A percentile compares a stretch with the other conserved stretches of the same genome.
Evolutionary conservation across 2,888 invertebrate species (phyloP).

Genomic region (Lepidochrysops patricia): DNA sequence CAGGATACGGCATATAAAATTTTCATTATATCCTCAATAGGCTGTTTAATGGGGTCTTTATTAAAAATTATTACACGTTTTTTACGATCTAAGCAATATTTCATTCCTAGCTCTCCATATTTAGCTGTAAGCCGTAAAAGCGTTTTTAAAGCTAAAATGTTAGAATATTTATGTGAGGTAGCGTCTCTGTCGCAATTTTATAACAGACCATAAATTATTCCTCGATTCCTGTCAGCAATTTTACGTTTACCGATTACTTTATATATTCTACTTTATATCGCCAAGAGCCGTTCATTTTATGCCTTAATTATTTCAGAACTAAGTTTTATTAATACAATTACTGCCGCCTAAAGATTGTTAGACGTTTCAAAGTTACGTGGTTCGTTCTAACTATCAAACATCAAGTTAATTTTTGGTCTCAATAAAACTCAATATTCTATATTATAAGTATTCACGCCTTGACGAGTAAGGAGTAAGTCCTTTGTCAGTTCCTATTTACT

Average conservation of each 20-base stretch:
- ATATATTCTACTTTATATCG: slow-evolving; percentile 6
- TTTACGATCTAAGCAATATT: slow-evolving; percentile 1
- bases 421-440: no score
- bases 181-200: slow-evolving; percentile 1
- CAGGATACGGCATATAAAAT: not conserved
- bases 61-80: not conserved
- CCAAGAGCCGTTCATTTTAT: not conserved
- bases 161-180: slow-evolving; percentile 2
- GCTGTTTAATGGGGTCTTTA: not conserved
- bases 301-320: not conserved
- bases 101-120: not conserved
- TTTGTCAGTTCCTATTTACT: no score
- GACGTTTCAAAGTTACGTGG: no score
- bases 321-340: no score
- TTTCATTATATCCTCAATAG: not conserved
- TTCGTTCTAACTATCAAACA: not conserved
- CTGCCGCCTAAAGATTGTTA: no score
- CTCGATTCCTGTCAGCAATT: slow-evolving; percentile 3
- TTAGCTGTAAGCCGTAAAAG: not conserved
- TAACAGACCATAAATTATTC: not conserved
- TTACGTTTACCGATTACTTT: not conserved
- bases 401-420: no score
- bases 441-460: no score
- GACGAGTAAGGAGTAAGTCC: no score
- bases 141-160: not conserved